Evolutionary conservation across 2,797 vertebrate genomes (phyloP).

Genomic region (Limosa lapponica): DNA sequence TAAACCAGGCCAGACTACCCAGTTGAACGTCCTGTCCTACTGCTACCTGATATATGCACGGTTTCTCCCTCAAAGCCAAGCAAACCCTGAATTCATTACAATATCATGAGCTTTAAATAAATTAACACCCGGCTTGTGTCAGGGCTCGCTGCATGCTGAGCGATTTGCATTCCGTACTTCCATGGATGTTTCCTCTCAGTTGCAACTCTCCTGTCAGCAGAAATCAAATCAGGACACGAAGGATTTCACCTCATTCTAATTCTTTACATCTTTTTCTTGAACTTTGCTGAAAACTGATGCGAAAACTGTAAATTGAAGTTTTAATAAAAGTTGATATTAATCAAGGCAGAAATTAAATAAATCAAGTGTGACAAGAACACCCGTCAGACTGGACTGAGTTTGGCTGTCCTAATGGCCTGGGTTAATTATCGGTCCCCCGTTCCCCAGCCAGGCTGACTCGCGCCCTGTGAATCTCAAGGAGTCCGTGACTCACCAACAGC

Average conservation of each 20-base stretch:
- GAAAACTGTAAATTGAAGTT: not conserved
- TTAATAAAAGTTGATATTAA: slow-evolving; percentile 21
- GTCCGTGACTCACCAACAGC: not conserved
- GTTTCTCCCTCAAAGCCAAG: slow-evolving; percentile 9
- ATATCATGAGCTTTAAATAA: slow-evolving; percentile 49
- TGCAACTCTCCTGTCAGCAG: not conserved
- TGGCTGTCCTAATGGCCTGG: not conserved
- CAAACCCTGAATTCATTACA: slow-evolving; percentile 30
- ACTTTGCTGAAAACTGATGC: not conserved
- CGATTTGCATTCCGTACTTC: slow-evolving; percentile 38
- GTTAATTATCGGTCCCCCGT: not conserved
- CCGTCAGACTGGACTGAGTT: not conserved
- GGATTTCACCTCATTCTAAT: slow-evolving; percentile 11
- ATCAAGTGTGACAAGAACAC: not conserved
- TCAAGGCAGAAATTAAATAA: slow-evolving; percentile 12
- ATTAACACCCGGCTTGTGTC: slow-evolving; percentile 45
- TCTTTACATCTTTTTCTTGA: slow-evolving; percentile 18
- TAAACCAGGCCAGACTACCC: not conserved
- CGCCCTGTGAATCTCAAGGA: not conserved
- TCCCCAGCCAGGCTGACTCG: not conserved
- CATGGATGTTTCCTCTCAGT: not conserved
- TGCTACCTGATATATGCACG: not conserved
- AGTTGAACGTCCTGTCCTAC: not conserved
- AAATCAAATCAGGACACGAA: not conserved
- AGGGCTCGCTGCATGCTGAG: not conserved